Base-by-base conservation (phyloP, 2,113 vertebrate species). In the Crocuta crocuta region DNA sequence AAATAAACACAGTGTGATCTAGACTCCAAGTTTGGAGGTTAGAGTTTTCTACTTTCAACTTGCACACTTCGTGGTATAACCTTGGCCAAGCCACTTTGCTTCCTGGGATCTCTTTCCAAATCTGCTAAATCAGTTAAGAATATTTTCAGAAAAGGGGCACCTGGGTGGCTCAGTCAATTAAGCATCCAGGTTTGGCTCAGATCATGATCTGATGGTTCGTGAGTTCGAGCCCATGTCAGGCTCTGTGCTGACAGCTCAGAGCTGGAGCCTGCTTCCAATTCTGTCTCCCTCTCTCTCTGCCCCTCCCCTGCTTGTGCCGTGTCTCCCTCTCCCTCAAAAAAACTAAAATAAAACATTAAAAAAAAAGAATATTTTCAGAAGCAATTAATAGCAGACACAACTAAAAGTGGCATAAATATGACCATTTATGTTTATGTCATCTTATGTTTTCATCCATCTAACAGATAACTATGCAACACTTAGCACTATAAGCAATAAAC, bases 81-180 rank as follows among this genome's bases (percentile, higher is more conserved):
- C 71, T 94, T 93, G 81, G 55, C 76, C 53, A 86, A 81, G 50
- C 79, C 61, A 92, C 82, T 96, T 94, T 83, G 50, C 65, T 96
- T 91, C 61, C 80, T 92, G 63, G 66, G 93, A 73, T 35, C 65
- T 96, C 82, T 95, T 94, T 83, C 58, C 58, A 93, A 95, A 96
- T 93, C 58, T 97, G n/a, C 91, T 94, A 85, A 88, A 61, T 93
- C 10, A 53, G 82, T 95, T 91, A 89, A 17, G 73, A 53, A 80
- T 88, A 26, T 58, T 88, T 94, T 96, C 82, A 96, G 81, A 96
- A 80, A 61, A 61, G 58, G 58, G 58, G 58, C 8, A 21, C 58
- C 58, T 3, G 58, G 58, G 58, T 61, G 58, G 58, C 58, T 61
- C 21, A 61, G 58, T 61, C 58, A 1, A 8, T 61, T 61, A 61